Conservation (phyloP, 2,888 invertebrate genomes). For the Aphidius colemani region DNA sequence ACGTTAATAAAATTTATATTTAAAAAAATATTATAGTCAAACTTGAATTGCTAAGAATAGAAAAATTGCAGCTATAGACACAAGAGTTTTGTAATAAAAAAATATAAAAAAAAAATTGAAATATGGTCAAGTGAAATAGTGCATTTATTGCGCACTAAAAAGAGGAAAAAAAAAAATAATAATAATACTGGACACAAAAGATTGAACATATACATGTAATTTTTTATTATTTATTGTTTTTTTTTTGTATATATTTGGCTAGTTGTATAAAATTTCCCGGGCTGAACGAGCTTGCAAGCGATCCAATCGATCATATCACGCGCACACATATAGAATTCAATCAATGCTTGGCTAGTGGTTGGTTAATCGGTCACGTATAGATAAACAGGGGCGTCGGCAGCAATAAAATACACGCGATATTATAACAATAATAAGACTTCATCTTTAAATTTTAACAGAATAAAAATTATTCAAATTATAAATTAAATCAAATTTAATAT, state of each 20-base stretch:
- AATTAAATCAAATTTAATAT: no score
- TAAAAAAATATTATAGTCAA: neutral
- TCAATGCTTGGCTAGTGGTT: conserved; percentile 31
- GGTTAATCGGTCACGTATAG: conserved; percentile 31
- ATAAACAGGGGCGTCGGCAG: conserved; percentile 13
- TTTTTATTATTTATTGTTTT: conserved; percentile 11
- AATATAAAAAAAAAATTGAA: no score
- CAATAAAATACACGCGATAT: conserved; percentile 20
- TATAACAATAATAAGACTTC: no score
- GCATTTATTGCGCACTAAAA: conserved; percentile 2
- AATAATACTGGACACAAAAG: neutral
- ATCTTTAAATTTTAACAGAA: no score
- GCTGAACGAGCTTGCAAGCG: conserved; percentile 19
- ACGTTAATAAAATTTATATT: neutral
- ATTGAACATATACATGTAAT: conserved; percentile 12
- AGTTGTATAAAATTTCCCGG: conserved; percentile 27
- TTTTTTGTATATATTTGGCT: conserved; percentile 2
- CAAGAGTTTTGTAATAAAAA: neutral
- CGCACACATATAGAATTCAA: conserved; percentile 34
- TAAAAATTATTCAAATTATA: no score
- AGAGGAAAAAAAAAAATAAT: conserved; percentile 4
- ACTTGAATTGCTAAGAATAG: neutral
- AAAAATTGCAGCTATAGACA: neutral
- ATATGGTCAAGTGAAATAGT: no score
- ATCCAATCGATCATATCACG: conserved; percentile 31